Evolutionary conservation across 2,797 vertebrate genomes (phyloP), one percentile per base, ranked within the genome.

Genomic region (Hydrolagus colliei): DNA sequence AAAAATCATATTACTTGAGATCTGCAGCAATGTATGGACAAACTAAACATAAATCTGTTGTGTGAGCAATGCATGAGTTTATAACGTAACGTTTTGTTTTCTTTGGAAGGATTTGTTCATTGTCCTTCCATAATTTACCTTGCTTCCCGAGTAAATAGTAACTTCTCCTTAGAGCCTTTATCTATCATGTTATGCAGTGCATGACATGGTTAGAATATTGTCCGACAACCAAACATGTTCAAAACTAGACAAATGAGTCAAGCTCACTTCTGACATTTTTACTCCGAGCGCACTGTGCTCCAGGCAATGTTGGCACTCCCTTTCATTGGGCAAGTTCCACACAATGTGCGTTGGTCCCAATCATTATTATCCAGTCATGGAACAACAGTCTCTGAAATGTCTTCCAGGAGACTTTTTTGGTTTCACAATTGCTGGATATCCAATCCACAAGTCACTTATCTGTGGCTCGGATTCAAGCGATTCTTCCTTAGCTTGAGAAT

Each of bases 221-320:
- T 61, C 73, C 35, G 16, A 74, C 4, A 74, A 74, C 13, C 73
- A 74, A 35, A 73, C 73, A 27, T 14, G n/a, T 77, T 18, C 52
- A 59, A 77, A 52, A 52, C 41, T 1, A 52, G 41, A 52, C 41
- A 52, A 52, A 52, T 52, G 41, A 52, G 52, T 16, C 16, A 61
- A n/a, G 2, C 41, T 77, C 41, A n/a, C 74, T 77, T 22, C 41
- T 61, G 75, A 77, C 75, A 77, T 62, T 77, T 11, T 77, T 77
- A 18, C n/a, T 5, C 75, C 59, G 1, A 77, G 52, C 52, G 59
- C 41, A 20, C 52, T 59, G 61, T 61, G 74, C 41, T 76, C 74
- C 32, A 52, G 41, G 59, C 76, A 62, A 61, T 6, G 14, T n/a
- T 12, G 62, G 52, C 10, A 62, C 52, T 59, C 20, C 76, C 41